Evolutionary conservation across 1,140 invertebrate species (phyloP).

Genomic region (Heliconius eleuchia): DNA sequence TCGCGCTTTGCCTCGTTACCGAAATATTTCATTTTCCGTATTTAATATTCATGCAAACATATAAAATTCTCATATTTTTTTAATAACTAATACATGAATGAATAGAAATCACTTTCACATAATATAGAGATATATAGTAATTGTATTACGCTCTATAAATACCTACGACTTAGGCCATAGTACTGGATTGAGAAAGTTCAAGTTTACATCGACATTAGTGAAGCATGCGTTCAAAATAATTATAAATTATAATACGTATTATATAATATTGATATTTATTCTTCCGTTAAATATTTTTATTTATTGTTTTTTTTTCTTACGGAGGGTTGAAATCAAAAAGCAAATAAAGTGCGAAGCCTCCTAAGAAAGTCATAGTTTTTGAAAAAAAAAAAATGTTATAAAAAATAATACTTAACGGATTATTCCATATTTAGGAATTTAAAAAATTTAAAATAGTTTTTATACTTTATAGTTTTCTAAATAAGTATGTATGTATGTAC

Average conservation of each 20-base stretch:
- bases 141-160: slow-evolving; percentile 25
- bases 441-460: too few species aligned
- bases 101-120: slow-evolving; percentile 23
- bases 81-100: slow-evolving; percentile 5
- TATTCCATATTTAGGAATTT: too few species aligned
- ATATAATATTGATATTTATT: not conserved
- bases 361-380: too few species aligned
- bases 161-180: slow-evolving; percentile 20
- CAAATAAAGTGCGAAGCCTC: too few species aligned
- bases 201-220: slow-evolving; percentile 15
- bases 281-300: too few species aligned
- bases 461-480: too few species aligned
- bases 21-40: not conserved
- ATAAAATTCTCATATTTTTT: not conserved
- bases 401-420: too few species aligned
- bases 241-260: not conserved
- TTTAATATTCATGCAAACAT: not conserved
- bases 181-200: slow-evolving; percentile 24
- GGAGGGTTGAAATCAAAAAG: too few species aligned
- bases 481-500: too few species aligned
- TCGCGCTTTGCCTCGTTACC: too few species aligned
- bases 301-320: too few species aligned
- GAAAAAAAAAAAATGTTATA: too few species aligned
- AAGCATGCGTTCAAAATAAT: slow-evolving; percentile 18
- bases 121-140: slow-evolving; percentile 2